Conservation (phyloP, 2,797 vertebrate species). For the Esox masquinongy region DNA sequence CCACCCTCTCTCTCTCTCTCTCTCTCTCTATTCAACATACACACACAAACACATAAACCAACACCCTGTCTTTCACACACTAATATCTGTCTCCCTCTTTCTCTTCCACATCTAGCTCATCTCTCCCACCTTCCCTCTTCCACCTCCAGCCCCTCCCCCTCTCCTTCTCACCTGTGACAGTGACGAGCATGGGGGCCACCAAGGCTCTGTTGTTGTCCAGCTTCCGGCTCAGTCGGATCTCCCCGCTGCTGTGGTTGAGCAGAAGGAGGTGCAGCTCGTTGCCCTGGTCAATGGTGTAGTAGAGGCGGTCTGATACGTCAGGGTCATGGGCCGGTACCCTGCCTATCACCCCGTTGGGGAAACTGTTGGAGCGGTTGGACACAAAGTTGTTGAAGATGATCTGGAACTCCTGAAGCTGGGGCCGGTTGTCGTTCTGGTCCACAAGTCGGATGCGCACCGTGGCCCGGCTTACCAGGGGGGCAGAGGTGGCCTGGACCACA, state of each 20-base stretch:
- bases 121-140: background rate
- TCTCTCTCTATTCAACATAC: conserved; percentile 6
- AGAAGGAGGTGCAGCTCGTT: conserved; percentile 95
- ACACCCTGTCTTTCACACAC: background rate
- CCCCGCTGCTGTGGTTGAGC: conserved; percentile 94
- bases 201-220: conserved; percentile 97
- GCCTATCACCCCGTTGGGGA: conserved; percentile 93
- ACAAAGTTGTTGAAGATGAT: conserved; percentile 99
- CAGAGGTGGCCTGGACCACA: conserved; percentile 97
- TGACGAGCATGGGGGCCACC: conserved; percentile 95
- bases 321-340: conserved; percentile 94
- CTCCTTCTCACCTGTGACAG: conserved; percentile 89
- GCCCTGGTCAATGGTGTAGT: conserved; percentile 94
- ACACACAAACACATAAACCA: conserved; percentile 14
- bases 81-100: conserved; percentile 19
- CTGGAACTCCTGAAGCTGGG: conserved; percentile 93
- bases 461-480: conserved; percentile 95
- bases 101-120: conserved; percentile 42
- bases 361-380: conserved; percentile 95
- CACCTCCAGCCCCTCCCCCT: conserved; percentile 10
- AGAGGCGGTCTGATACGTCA: conserved; percentile 90
- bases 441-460: conserved; percentile 90
- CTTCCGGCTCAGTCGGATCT: conserved; percentile 93
- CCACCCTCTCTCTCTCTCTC: background rate
- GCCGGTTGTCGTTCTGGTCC: conserved; percentile 97